Evolutionary conservation across 2,888 invertebrate genomes (phyloP).

Genomic region (Calephelis perditalis): DNA sequence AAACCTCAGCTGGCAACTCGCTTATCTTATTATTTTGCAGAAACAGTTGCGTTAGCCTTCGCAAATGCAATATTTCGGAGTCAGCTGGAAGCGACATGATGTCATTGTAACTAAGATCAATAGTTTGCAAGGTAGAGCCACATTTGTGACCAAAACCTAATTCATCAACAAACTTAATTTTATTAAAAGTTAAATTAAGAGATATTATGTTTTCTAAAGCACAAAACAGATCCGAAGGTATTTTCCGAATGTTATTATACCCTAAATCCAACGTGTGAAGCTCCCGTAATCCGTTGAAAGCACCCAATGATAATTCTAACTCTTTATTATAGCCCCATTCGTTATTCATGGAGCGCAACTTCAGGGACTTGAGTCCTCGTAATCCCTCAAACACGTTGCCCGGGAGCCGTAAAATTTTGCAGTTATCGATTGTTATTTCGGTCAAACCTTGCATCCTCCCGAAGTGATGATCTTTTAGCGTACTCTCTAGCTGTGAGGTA

Average conservation of each 20-base stretch:
- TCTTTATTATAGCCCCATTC: slow-evolving; percentile 86
- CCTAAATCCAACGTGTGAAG: slow-evolving; percentile 87
- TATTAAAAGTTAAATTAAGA: slow-evolving; percentile 91
- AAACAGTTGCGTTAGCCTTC: slow-evolving; percentile 87
- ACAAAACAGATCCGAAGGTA: slow-evolving; percentile 89
- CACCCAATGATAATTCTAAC: slow-evolving; percentile 84
- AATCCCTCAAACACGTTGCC: slow-evolving; percentile 89
- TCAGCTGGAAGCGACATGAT: slow-evolving; percentile 85
- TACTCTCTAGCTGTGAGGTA: slow-evolving; percentile 82
- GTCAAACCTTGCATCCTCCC: slow-evolving; percentile 86
- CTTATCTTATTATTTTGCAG: slow-evolving; percentile 91
- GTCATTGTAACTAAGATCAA: slow-evolving; percentile 90
- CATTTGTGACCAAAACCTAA: slow-evolving; percentile 82
- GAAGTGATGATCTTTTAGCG: slow-evolving; percentile 84
- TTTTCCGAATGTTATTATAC: slow-evolving; percentile 87
- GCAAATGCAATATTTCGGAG: slow-evolving; percentile 86
- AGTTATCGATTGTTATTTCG: slow-evolving; percentile 85
- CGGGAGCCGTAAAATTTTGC: slow-evolving; percentile 88
- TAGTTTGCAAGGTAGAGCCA: slow-evolving; percentile 84
- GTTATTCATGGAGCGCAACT: slow-evolving; percentile 87
- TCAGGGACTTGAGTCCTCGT: slow-evolving; percentile 86
- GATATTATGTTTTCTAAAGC: slow-evolving; percentile 87
- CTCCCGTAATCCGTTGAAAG: slow-evolving; percentile 87
- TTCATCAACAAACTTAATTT: slow-evolving; percentile 86
- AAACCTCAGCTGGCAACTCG: slow-evolving; percentile 86